Percentiles rank a stretch among this genome's conserved stretches.
phyloP scores from a whole-genome alignment of 2,888 invertebrate species.

The Noctua comes region DNA sequence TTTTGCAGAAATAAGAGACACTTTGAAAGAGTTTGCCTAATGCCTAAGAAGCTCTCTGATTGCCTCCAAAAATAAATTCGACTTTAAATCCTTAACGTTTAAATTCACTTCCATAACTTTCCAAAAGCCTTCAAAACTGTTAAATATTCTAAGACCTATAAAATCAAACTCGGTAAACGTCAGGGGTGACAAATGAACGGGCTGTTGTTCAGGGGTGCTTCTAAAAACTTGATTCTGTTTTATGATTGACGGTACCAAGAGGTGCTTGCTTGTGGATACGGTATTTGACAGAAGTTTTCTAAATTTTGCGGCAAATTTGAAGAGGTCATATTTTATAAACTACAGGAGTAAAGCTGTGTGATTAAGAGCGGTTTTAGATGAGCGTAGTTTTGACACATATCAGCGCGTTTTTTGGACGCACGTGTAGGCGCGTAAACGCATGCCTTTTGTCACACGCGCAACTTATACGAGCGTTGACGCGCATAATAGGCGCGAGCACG shows the following conservation, averaged over 20 bases:
- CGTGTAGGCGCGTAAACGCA: neutral
- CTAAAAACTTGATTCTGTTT: slow-evolving; percentile 80
- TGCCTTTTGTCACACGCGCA: no score
- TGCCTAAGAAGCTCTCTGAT: neutral
- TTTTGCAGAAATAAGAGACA: neutral
- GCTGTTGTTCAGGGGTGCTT: slow-evolving; percentile 72
- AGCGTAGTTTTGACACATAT: no score
- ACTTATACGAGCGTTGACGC: neutral
- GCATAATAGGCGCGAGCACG: neutral
- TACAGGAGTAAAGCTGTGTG: no score
- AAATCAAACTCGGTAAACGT: slow-evolving; percentile 68
- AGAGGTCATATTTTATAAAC: neutral
- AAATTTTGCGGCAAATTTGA: neutral
- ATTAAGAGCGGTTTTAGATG: no score
- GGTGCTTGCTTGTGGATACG: slow-evolving; percentile 52
- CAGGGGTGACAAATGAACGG: slow-evolving; percentile 70
- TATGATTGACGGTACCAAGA: slow-evolving; percentile 47
- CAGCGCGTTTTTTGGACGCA: no score
- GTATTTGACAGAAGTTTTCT: slow-evolving; percentile 2
- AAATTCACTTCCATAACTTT: slow-evolving; percentile 26
- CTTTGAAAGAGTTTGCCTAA: neutral
- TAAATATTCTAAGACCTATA: slow-evolving; percentile 53
- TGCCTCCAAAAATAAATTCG: neutral
- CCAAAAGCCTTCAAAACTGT: slow-evolving; percentile 26
- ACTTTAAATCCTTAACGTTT: neutral